A percentile compares a stretch with the other conserved stretches of the same genome.
Evolutionary conservation across 2,888 invertebrate genomes (phyloP).

Genomic region (Erebia epiphron): DNA sequence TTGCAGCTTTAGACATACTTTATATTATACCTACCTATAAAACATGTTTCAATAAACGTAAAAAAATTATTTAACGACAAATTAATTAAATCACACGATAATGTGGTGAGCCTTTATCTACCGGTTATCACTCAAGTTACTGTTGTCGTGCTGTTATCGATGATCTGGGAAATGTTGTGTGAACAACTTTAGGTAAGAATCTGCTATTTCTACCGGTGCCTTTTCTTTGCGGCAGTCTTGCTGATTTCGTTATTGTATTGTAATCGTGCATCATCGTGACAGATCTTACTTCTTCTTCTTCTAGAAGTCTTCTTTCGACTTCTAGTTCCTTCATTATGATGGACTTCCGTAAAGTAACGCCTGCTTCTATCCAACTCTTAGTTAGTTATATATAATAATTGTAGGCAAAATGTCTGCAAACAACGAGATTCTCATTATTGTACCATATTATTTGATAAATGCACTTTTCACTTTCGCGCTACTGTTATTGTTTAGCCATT

Average conservation of each 20-base stretch:
- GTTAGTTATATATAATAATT: background rate
- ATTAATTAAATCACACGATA: constrained; percentile 28
- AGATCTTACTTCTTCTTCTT: too few species aligned
- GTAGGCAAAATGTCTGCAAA: background rate
- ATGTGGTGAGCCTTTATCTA: constrained; percentile 26
- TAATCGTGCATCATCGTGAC: too few species aligned
- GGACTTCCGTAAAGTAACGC: too few species aligned
- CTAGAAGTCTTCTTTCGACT: too few species aligned
- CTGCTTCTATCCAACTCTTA: too few species aligned
- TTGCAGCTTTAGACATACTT: too few species aligned
- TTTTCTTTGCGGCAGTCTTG: background rate
- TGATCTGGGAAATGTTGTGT: constrained; percentile 9
- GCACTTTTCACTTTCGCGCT: background rate
- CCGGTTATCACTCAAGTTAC: constrained; percentile 33
- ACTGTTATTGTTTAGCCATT: background rate
- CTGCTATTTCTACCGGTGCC: background rate
- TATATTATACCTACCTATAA: too few species aligned
- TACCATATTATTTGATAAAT: background rate
- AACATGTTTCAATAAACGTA: background rate
- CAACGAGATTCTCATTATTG: background rate
- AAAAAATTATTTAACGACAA: background rate
- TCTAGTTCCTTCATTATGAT: too few species aligned
- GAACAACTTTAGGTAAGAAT: background rate
- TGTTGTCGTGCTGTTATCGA: constrained; percentile 25
- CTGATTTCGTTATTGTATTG: too few species aligned